phyloP scores from a whole-genome alignment of 2,888 invertebrate species.

The Dichetophora obliterata region DNA sequence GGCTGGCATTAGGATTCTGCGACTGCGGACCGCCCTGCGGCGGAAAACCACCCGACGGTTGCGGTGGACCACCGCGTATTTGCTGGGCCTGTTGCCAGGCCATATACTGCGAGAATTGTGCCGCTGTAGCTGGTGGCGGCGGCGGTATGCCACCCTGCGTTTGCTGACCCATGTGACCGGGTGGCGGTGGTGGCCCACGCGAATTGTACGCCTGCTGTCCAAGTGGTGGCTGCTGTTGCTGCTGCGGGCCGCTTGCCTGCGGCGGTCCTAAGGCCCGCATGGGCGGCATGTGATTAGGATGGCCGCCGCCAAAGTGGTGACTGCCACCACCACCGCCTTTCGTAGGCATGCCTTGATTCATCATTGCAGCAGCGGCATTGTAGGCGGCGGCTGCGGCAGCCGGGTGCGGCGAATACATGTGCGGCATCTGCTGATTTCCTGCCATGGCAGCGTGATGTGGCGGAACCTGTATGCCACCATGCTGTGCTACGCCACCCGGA shows the following conservation, averaged over 20 bases:
- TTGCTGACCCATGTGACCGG: constrained; percentile 56
- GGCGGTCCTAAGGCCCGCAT: constrained; percentile 56
- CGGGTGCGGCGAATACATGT: constrained; percentile 60
- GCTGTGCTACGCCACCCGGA: constrained; percentile 25
- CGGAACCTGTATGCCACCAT: constrained; percentile 50
- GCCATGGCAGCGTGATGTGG: constrained; percentile 62
- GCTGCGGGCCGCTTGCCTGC: constrained; percentile 51
- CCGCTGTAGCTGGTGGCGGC: constrained; percentile 50
- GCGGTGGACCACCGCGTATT: constrained; percentile 56
- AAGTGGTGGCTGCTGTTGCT: constrained; percentile 55
- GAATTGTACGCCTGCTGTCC: constrained; percentile 50
- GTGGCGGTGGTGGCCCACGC: constrained; percentile 57
- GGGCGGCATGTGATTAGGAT: constrained; percentile 58
- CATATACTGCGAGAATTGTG: constrained; percentile 59
- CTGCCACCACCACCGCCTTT: constrained; percentile 42
- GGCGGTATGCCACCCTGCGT: constrained; percentile 46
- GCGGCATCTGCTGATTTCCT: constrained; percentile 58
- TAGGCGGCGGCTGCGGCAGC: constrained; percentile 50
- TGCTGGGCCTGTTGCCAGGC: constrained; percentile 66
- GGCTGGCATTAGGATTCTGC: constrained; percentile 68
- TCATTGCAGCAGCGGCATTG: constrained; percentile 60
- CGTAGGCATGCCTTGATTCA: constrained; percentile 56
- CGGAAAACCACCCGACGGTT: constrained; percentile 48
- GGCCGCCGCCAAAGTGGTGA: constrained; percentile 54
- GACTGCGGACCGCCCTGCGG: constrained; percentile 55